These are phyloP conservation scores for Coracopsis vasa DNA, from an alignment of 2,113 vertebrate genomes.

Conservation along the genomic window DNA sequence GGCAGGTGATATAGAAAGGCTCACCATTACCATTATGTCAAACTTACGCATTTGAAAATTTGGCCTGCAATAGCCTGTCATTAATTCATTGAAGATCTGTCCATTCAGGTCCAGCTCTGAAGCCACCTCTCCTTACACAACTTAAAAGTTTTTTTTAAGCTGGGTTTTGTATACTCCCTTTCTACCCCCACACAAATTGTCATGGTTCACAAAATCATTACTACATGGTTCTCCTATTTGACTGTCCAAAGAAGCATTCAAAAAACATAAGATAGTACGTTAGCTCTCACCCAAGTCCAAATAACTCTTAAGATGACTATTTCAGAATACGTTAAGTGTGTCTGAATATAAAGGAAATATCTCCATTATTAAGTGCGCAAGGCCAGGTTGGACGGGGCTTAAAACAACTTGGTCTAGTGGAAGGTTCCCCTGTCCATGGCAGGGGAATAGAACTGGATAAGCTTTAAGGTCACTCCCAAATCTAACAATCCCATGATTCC, in stretches of 20 bases:
- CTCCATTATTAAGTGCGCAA: background rate
- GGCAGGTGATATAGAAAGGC: background rate
- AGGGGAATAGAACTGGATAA: background rate
- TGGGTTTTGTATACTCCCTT: background rate
- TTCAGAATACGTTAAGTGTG: background rate
- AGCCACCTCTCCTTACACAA: background rate
- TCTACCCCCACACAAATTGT: too few relatives aligned
- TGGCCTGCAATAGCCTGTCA: background rate
- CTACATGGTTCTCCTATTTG: background rate
- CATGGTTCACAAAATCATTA: background rate
- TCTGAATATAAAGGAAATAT: background rate
- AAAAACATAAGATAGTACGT: fast-evolving
- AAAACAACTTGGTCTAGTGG: background rate
- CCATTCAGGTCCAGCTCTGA: background rate
- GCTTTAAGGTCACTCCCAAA: background rate
- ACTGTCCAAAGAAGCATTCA: background rate
- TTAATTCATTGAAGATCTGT: background rate
- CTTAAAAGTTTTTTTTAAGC: background rate
- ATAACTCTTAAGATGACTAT: background rate
- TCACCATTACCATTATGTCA: background rate
- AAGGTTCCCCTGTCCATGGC: background rate
- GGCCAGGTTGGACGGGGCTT: background rate
- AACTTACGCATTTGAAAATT: background rate
- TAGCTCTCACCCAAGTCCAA: background rate
- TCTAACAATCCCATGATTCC: background rate